These are phyloP conservation scores for Drosophila pallidifrons DNA, from an alignment of 1,140 invertebrate genomes.

Conservation along the genomic window DNA sequence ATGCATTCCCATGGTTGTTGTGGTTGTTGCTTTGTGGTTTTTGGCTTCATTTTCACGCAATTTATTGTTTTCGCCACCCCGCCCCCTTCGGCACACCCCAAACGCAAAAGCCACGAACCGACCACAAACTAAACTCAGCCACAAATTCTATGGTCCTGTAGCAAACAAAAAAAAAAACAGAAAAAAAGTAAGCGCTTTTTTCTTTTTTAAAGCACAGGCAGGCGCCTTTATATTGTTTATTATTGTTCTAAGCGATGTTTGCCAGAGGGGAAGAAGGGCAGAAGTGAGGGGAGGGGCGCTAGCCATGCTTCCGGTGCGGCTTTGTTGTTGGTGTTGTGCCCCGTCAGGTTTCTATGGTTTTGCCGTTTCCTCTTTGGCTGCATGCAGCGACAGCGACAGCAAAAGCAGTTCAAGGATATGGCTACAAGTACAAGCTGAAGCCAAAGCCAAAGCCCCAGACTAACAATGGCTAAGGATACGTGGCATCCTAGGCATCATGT, in stretches of 20 bases:
- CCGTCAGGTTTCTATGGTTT: constrained; percentile 76
- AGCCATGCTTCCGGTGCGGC: constrained; percentile 62
- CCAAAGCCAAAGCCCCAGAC: constrained; percentile 11
- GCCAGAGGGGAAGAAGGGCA: constrained; percentile 3
- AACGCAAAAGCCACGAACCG: neutral
- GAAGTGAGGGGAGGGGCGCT: neutral
- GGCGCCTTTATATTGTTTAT: constrained; percentile 70
- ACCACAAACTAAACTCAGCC: constrained; percentile 34
- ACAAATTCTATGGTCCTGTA: constrained; percentile 32
- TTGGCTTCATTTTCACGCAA: constrained; percentile 78
- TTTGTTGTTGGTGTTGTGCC: constrained; percentile 63
- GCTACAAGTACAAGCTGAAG: constrained; percentile 28
- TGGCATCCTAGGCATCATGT: neutral
- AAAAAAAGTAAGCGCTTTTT: neutral
- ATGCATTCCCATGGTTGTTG: constrained; percentile 65
- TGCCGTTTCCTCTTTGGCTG: constrained; percentile 44
- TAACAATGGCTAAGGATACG: constrained; percentile 44
- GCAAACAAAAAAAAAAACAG: neutral
- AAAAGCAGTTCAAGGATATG: constrained; percentile 79
- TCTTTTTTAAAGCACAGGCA: constrained; percentile 35
- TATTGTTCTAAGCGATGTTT: constrained; percentile 80
- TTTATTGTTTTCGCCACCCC: constrained; percentile 69
- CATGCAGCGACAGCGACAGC: constrained; percentile 41
- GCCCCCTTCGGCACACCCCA: too few species aligned
- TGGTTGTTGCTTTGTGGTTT: constrained; percentile 62